Evolutionary conservation across 2,113 vertebrate species (phyloP).

Genomic region (Corythoichthys intestinalis): DNA sequence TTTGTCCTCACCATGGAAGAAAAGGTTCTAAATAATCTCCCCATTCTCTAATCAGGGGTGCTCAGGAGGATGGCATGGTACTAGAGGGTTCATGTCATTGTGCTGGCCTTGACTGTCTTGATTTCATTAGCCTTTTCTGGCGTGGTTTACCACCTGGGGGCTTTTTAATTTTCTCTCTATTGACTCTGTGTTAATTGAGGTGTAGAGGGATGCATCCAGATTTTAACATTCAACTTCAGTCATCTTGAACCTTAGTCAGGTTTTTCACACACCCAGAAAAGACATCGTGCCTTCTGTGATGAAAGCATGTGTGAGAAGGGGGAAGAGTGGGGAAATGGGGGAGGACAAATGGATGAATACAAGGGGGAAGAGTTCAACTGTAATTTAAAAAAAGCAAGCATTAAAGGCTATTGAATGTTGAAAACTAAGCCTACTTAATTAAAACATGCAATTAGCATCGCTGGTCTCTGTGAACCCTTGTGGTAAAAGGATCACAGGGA

Average conservation of each 20-base stretch:
- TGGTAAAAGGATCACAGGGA: constrained; percentile 10
- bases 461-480: constrained; percentile 7
- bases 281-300: constrained; percentile 30
- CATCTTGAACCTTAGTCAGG: constrained; percentile 67
- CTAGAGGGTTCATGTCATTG: constrained; percentile 57
- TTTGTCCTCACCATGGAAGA: constrained; percentile 57
- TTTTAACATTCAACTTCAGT: constrained; percentile 62
- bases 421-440: not conserved
- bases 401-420: not conserved
- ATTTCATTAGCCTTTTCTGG: constrained; percentile 65
- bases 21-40: constrained; percentile 62
- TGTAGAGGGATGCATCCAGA: constrained; percentile 66
- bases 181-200: constrained; percentile 77
- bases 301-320: constrained; percentile 10
- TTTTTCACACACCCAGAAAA: constrained; percentile 60
- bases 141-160: constrained; percentile 56
- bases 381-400: constrained; percentile 2
- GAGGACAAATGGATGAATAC: constrained; percentile 4
- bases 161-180: constrained; percentile 78
- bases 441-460: constrained; percentile 5
- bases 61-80: constrained; percentile 42
- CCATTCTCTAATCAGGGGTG: constrained; percentile 62
- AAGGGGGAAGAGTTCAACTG: constrained; percentile 4
- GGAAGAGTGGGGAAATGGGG: constrained; percentile 33
- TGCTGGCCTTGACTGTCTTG: constrained; percentile 61